Evolutionary conservation across 1,140 invertebrate genomes (phyloP), one percentile per base, ranked within the genome.

Genomic region (Capitella teleta): DNA sequence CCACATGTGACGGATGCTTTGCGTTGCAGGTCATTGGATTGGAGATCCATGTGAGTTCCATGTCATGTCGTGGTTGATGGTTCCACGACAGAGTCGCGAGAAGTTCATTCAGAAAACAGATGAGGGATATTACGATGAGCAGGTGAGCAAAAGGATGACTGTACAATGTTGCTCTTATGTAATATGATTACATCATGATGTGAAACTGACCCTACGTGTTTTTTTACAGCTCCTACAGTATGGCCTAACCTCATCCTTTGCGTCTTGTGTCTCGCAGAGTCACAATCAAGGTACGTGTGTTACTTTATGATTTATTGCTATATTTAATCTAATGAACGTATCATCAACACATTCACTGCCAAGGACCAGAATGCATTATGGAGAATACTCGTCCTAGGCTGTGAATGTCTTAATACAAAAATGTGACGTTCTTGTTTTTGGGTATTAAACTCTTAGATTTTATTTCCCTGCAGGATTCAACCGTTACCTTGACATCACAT

Each of bases 401-500:
- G 19, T 14, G 10, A n/a, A n/a, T n/a, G 8, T n/a, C 19, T 41
- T 19, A 41, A 10, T 41, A 10, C 12, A 10, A 41, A 41, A 41
- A 19, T 28, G 14, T 8, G 43, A 8, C 24, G 12, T 21, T 28
- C 10, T 14, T 44, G 42, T 44, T 44, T 6, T 23, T 23, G 8
- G 42, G 10, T 19, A 19, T 42, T 14, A n/a, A 42, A 25, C 18
- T 26, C 49, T 16, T 23, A 16, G n/a, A 21, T 44, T 48, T 51
- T 23, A 51, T 34, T 55, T 61, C 60, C 61, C 66, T 68, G n/a
- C 57, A 83, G 82, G 91, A 40, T 96, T 96, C 65, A 85, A 83
- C 43, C 84, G 83, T 5, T 86, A 77, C 56, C 82, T 86, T 60
- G 88, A 94, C 47, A 57, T 92, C 5, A 89, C 85, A 0, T 93